phyloP scores from a whole-genome alignment of 2,797 vertebrate species.

The Crax fasciolata region DNA sequence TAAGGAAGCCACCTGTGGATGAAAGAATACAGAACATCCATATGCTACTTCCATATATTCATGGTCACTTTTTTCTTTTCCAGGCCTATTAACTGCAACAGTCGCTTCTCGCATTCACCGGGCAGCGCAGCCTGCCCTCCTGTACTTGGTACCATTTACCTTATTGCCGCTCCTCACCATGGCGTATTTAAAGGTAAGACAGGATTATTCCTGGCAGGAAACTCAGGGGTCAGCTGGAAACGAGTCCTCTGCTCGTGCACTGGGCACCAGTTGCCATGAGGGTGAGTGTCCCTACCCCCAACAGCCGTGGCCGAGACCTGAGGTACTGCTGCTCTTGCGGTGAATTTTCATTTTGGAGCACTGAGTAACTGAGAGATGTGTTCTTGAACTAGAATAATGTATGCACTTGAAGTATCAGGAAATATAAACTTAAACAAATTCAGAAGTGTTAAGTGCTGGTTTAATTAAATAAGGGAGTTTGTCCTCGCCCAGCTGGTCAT shows the following conservation, averaged over 20 bases:
- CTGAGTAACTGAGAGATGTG: neutral
- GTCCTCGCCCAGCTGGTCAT: neutral
- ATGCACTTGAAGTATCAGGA: neutral
- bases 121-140: conserved; percentile 96
- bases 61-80: neutral
- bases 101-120: conserved; percentile 98
- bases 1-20: neutral
- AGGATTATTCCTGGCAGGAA: neutral
- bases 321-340: neutral
- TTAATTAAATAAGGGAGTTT: neutral
- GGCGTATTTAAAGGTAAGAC: conserved; percentile 98
- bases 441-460: neutral
- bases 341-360: neutral
- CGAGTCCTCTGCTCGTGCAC: neutral
- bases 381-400: neutral
- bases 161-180: conserved; percentile 99
- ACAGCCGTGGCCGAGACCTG: neutral
- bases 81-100: conserved; percentile 96
- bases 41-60: neutral
- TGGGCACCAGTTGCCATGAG: neutral
- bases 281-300: neutral
- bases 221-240: conserved; percentile 5
- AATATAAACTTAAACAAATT: neutral
- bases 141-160: conserved; percentile 99
- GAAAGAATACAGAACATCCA: neutral